Base-by-base conservation (phyloP, 2,113 vertebrate genomes). In the Catharus bicknelli region DNA sequence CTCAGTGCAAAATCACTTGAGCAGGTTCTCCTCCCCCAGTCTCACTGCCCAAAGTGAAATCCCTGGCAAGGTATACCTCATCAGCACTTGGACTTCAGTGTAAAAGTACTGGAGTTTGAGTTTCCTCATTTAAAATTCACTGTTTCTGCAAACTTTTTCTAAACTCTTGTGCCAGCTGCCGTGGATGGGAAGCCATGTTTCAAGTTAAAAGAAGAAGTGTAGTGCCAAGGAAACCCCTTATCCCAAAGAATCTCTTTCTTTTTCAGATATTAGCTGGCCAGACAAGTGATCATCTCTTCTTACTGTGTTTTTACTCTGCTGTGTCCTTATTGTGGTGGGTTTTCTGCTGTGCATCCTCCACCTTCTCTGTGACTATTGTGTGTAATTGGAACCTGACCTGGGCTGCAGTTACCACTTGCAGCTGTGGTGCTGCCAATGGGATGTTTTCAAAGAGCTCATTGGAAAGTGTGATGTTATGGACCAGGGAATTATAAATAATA, bases 51-150 rank as follows among this genome's bases (percentile, higher is more conserved):
- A 22, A 29, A 51, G 62, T 58, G 62, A 76, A 77, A 42, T 19
- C 36, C 30, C 34, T 82, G 67, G 36, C n/a, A 53, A 23, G 42
- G 51, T 16, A 5, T 38, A 23, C 62, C 45, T 55, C 53, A 53
- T 72, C 36, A 64, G 27, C n/a, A 32, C 30, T 74, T 0, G 0
- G 29, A 62, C 10, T 47, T 58, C 3, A 20, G 20, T 75, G 17
- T 59, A 48, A 69, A 83, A 47, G 40, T 55, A 29, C 16, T 43
- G 32, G 50, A 82, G 32, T 57, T 40, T 68, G 29, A 47, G 32
- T 58, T 87, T 64, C 27, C 40, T 40, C 0, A 0, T 51, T 90
- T 70, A 29, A 91, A 89, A 83, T 36, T 45, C 13, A 14, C 43
- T 15, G 13, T 75, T 84, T 85, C 36, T 90, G 40, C 45, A 51